Base-by-base conservation (phyloP, 2,113 vertebrate species). In the Sylvia atricapilla region DNA sequence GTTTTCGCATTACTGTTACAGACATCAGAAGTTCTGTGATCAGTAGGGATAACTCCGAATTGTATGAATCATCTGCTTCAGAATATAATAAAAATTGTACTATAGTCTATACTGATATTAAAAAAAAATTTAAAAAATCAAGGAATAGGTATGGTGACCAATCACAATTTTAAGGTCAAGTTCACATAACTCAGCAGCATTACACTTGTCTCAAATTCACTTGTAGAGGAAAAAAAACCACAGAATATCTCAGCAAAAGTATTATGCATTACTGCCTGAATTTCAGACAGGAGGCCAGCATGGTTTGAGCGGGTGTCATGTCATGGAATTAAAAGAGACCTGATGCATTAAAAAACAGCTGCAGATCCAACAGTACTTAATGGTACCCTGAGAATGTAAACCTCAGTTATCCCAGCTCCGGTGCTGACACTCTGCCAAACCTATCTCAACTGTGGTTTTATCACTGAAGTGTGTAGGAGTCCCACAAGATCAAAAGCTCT, bases 401-500 rank as follows among this genome's bases (percentile, higher is more conserved):
- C 14, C 63, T 62, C 35, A 43, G 39, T 79, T 92, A 83, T 46
- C n/a, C 78, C 66, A 87, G 64, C 66, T 86, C 55, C 0, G 1
- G 43, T 84, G 73, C 33, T 46, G 19, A 92, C 53, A 35, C 82
- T 68, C 69, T 82, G 59, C 67, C 90, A 96, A 92, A 92, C 16
- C 16, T 24, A 72, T 59, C 50, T 96, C 79, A 96, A 89, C 43
- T 86, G 79, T 58, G 73, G 31, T 76, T 89, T 94, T 91, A 95
- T 52, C 67, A 85, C 23, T 74, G 68, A 91, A 84, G 76, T 70
- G 72, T 44, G 17, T 12, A 53, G 79, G 43, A 87, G 46, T 60
- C 84, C 86, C 79, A 92, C 2, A 5, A 96, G 70, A 97, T 78
- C 59, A 91, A 96, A 97, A 90, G 18, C 60, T 93, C 82, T 96